These are phyloP conservation scores for Dynastes tityus DNA, from an alignment of 2,888 invertebrate species.

Conservation along the genomic window DNA sequence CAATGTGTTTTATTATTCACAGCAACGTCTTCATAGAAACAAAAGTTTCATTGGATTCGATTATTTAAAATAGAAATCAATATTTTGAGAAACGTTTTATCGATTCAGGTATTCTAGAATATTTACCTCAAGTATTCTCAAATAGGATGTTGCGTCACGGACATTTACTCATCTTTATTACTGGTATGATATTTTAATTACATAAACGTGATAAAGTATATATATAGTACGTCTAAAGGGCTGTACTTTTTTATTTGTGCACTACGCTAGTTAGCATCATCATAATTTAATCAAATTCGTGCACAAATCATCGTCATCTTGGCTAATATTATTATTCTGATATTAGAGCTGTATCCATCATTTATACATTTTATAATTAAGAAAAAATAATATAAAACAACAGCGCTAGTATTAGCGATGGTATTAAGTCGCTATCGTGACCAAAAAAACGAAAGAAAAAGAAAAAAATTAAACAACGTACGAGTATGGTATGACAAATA, in stretches of 20 bases:
- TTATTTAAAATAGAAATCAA: no score
- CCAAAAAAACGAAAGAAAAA: background rate
- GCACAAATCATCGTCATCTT: slow-evolving; percentile 31
- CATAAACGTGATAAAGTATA: no score
- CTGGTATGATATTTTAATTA: no score
- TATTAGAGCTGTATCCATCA: background rate
- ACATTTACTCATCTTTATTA: no score
- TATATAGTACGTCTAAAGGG: background rate
- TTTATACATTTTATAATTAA: slow-evolving; percentile 25
- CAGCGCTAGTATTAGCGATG: background rate
- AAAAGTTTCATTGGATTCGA: no score
- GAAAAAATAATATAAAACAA: background rate
- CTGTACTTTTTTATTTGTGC: background rate
- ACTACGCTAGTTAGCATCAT: background rate
- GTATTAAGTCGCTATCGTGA: slow-evolving; percentile 5
- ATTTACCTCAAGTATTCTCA: no score
- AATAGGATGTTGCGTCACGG: no score
- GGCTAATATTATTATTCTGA: slow-evolving; percentile 19
- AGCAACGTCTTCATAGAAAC: no score
- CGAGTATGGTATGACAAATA: background rate
- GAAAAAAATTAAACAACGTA: background rate
- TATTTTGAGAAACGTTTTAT: no score
- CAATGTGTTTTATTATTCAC: no score
- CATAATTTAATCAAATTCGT: slow-evolving; percentile 23
- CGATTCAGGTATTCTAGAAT: no score